Percentiles rank a stretch among this genome's conserved stretches.
phyloP scores from a whole-genome alignment of 2,888 invertebrate species.

The Ctena decussata region DNA sequence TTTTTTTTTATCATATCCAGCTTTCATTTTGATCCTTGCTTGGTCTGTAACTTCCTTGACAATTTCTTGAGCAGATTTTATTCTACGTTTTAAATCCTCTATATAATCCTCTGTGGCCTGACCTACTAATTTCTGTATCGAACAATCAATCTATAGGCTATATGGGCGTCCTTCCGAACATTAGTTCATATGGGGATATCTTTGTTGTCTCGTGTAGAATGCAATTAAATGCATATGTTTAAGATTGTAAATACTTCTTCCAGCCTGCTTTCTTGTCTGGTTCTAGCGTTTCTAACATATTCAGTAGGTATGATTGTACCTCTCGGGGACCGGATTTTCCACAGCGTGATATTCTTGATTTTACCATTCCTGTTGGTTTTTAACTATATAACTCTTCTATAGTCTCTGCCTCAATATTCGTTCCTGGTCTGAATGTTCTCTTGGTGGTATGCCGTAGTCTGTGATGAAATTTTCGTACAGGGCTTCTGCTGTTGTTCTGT shows the following conservation, averaged over 20 bases:
- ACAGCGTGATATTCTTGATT: neutral
- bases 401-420: neutral
- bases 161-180: neutral
- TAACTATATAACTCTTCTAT: neutral
- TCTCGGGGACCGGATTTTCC: neutral
- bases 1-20: neutral
- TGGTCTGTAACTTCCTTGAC: neutral
- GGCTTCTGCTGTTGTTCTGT: neutral
- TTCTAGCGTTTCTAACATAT: neutral
- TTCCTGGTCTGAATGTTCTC: neutral
- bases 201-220: neutral
- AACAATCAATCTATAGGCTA: neutral
- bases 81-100: neutral
- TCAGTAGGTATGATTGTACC: neutral
- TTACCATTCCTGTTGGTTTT: neutral
- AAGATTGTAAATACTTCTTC: neutral
- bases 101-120: neutral
- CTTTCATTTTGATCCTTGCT: neutral
- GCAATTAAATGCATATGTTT: neutral
- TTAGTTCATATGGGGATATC: neutral
- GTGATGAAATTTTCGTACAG: neutral
- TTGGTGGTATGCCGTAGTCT: neutral
- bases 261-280: neutral
- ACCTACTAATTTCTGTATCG: neutral
- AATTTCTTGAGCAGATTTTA: neutral